phyloP scores from a whole-genome alignment of 2,888 invertebrate genomes.

The Netelia fuscicornis region DNA sequence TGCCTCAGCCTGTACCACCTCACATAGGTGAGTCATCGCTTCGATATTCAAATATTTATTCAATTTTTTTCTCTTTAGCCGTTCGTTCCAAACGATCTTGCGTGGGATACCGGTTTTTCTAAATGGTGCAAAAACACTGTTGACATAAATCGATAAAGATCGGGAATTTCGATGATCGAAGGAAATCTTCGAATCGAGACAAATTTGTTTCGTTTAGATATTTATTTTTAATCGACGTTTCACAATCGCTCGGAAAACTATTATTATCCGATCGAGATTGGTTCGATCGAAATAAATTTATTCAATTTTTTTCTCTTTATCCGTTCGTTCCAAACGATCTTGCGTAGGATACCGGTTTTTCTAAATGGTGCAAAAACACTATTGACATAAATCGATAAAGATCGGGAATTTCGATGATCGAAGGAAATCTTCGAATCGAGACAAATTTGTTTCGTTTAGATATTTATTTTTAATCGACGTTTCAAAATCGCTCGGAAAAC shows the following conservation, averaged over 20 bases:
- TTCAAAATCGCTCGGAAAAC: too few species aligned
- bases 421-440: neutral
- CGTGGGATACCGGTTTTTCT: too few species aligned
- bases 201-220: neutral
- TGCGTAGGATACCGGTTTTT: too few species aligned
- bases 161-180: neutral
- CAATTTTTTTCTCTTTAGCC: neutral
- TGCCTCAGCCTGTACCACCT: conserved; percentile 62
- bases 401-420: neutral
- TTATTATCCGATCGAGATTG: neutral
- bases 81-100: neutral
- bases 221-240: neutral
- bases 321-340: neutral
- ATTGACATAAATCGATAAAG: neutral
- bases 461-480: neutral
- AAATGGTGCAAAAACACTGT: too few species aligned
- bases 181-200: neutral
- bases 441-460: neutral
- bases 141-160: neutral
- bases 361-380: too few species aligned
- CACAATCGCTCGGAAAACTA: too few species aligned
- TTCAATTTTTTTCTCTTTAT: neutral
- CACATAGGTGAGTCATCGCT: conserved; percentile 57
- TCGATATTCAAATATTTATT: neutral
- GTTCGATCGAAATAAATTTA: neutral